Evolutionary conservation across 2,113 vertebrate species (phyloP).

Genomic region (Colossoma macropomum): DNA sequence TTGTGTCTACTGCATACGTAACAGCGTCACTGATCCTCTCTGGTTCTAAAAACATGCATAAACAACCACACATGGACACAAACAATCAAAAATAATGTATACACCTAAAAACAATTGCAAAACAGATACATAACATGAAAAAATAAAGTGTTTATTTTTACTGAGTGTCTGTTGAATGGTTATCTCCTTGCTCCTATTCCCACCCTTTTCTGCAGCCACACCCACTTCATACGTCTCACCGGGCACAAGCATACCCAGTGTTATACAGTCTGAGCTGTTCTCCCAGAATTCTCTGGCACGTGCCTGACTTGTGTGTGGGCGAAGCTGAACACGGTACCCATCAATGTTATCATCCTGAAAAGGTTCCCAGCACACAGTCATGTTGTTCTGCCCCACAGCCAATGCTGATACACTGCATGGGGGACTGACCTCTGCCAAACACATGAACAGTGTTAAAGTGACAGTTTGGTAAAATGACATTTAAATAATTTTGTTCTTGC

Average conservation of each 20-base stretch:
- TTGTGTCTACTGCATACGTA: slow-evolving; percentile 58
- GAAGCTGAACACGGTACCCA: slow-evolving; percentile 75
- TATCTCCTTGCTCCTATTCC: slow-evolving; percentile 77
- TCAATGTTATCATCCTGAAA: slow-evolving; percentile 63
- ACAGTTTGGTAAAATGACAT: background rate
- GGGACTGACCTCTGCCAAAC: slow-evolving; percentile 74
- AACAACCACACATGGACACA: background rate
- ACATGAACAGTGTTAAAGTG: slow-evolving; percentile 23
- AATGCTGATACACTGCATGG: slow-evolving; percentile 70
- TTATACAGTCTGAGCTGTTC: slow-evolving; percentile 71
- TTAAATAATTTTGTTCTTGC: background rate
- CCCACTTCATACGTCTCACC: slow-evolving; percentile 82
- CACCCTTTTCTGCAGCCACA: slow-evolving; percentile 76
- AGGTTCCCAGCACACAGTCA: slow-evolving; percentile 79
- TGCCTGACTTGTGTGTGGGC: slow-evolving; percentile 47
- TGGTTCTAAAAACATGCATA: slow-evolving; percentile 61
- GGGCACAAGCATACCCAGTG: slow-evolving; percentile 75
- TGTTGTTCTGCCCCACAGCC: slow-evolving; percentile 68
- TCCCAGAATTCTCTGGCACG: slow-evolving; percentile 62
- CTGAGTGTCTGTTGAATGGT: slow-evolving; percentile 80
- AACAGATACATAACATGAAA: background rate
- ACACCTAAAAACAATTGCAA: background rate
- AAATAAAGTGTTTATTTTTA: slow-evolving; percentile 58
- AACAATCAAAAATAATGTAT: background rate
- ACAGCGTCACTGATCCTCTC: slow-evolving; percentile 62